Evolutionary conservation across 2,888 invertebrate species (phyloP), one percentile per base, ranked within the genome.

Genomic region (Norana najaformis): DNA sequence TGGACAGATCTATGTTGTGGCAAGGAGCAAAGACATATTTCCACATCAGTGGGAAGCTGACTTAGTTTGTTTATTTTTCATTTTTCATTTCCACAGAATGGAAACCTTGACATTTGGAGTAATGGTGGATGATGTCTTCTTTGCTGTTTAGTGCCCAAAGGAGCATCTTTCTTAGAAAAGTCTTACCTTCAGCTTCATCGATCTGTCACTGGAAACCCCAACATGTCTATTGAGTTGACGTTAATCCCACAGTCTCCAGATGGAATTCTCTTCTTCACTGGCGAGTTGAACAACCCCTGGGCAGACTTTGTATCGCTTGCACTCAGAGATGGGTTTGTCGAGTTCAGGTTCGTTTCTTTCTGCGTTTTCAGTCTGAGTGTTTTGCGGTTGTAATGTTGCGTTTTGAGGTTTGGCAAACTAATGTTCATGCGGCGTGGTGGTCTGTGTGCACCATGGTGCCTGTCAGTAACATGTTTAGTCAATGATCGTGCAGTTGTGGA

Each of bases 331-430:
- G 90, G 90, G 23, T 89, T 89, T 53, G 83, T 90, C 38, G 90
- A 90, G 69, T 89, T 90, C 88, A 89, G 89, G 90, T 90, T 47
- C n/a, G 36, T 90, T 47, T 88, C n/a, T 47, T 1, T n/a, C 69
- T 30, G n/a, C 8, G 8, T 69, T 30, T 69, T n/a, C n/a, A 69
- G 8, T 69, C n/a, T n/a, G n/a, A n/a, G 11, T 69, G 30, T 69
- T n/a, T 30, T 69, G 30, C n/a, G 69, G n/a, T 69, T 8, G n/a
- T 69, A 30, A 69, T n/a, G 69, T n/a, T n/a, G 1, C n/a, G 69
- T n/a, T n/a, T n/a, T n/a, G n/a, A n/a, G n/a, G n/a, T n/a, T n/a
- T n/a, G n/a, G n/a, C n/a, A n/a, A n/a, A n/a, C n/a, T n/a, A n/a
- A n/a, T n/a, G n/a, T n/a, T n/a, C n/a, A n/a, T n/a, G n/a, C n/a